These are phyloP conservation scores for Capromys pilorides DNA, from an alignment of 2,797 vertebrate species.

Conservation along the genomic window DNA sequence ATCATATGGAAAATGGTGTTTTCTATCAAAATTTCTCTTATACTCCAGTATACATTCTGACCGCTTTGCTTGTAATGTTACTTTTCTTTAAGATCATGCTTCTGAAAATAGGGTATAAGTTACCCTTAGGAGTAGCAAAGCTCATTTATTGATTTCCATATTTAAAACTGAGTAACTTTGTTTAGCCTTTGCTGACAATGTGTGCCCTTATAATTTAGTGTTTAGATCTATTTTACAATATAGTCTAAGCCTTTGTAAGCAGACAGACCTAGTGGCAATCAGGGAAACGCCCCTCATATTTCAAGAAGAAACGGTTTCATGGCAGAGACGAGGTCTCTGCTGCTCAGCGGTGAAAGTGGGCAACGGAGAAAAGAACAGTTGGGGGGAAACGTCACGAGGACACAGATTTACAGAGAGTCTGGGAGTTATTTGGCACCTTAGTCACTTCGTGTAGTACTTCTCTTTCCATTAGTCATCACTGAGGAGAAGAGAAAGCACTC, in stretches of 20 bases:
- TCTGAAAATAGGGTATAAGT: not conserved
- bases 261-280: not conserved
- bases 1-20: not conserved
- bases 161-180: not conserved
- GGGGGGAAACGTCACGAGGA: not conserved
- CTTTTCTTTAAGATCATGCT: not conserved
- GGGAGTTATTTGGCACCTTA: not conserved
- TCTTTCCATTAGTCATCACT: not conserved
- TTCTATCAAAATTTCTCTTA: not conserved
- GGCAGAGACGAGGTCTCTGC: not conserved
- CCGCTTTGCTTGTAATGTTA: not conserved
- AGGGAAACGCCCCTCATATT: not conserved
- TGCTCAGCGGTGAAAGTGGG: not conserved
- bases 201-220: not conserved
- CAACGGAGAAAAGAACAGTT: not conserved
- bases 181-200: not conserved
- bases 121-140: not conserved
- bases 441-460: not conserved
- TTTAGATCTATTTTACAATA: not conserved
- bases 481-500: constrained; percentile 14
- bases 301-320: not conserved
- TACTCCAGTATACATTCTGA: not conserved
- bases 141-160: not conserved
- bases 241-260: not conserved
- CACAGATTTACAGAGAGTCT: not conserved